A percentile compares a stretch with the other conserved stretches of the same genome.
phyloP scores from a whole-genome alignment of 2,888 invertebrate genomes.

The Chrysomela aeneicollis region DNA sequence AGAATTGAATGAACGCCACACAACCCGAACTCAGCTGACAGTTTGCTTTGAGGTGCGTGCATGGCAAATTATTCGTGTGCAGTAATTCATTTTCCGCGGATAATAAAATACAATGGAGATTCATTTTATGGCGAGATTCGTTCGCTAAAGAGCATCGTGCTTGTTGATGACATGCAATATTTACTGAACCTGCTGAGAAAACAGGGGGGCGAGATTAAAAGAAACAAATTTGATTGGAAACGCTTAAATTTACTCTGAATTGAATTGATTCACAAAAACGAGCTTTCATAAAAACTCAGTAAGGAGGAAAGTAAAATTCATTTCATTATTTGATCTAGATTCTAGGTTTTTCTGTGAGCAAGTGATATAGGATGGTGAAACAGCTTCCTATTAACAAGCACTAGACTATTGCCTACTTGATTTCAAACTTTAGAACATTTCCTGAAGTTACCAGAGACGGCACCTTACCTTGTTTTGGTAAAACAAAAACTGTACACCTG shows the following conservation, averaged over 20 bases:
- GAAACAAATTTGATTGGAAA: background rate
- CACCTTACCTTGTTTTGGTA: too few relatives aligned
- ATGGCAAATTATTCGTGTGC: slow-evolving; percentile 29
- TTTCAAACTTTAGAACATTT: too few relatives aligned
- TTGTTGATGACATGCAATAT: background rate
- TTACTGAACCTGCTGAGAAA: background rate
- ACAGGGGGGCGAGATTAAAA: background rate
- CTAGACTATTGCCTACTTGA: too few relatives aligned
- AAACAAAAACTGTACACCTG: too few relatives aligned
- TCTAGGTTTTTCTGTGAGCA: too few relatives aligned
- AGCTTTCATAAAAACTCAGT: too few relatives aligned
- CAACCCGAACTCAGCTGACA: slow-evolving; percentile 36
- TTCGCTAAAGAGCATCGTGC: background rate
- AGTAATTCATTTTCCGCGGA: slow-evolving; percentile 13
- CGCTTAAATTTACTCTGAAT: background rate
- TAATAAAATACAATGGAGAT: slow-evolving; percentile 11
- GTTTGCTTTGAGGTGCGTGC: slow-evolving; percentile 37
- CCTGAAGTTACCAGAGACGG: too few relatives aligned
- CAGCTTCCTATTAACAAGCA: too few relatives aligned
- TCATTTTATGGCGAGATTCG: background rate
- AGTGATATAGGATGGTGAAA: too few relatives aligned
- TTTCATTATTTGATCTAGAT: too few relatives aligned
- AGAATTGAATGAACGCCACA: slow-evolving; percentile 48
- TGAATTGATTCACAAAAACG: too few relatives aligned
- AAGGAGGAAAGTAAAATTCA: too few relatives aligned